These are phyloP conservation scores for Tringa solitaria DNA, from an alignment of 2,113 vertebrate genomes.

Conservation along the genomic window DNA sequence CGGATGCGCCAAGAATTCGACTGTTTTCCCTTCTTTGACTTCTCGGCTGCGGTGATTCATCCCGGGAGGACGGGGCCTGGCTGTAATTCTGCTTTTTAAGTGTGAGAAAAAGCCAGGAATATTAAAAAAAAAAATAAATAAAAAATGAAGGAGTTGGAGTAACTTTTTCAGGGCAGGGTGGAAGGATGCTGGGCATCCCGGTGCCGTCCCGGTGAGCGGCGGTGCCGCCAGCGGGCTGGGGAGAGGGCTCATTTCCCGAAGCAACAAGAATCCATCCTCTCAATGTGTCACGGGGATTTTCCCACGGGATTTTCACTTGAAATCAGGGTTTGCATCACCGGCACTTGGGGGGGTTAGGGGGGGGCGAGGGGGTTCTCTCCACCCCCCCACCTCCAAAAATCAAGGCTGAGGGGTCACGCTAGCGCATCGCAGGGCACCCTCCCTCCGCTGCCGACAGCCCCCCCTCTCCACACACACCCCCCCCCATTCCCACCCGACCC, in stretches of 20 bases:
- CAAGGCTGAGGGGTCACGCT: rapidly evolving
- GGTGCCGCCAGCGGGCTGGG: rapidly evolving
- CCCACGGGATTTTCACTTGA: neutral
- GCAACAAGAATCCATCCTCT: neutral
- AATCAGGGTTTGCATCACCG: rapidly evolving
- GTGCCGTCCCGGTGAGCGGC: neutral
- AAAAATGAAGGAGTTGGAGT: neutral
- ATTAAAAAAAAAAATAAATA: neutral
- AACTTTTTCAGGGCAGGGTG: neutral
- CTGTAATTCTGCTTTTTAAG: neutral
- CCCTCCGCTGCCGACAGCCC: neutral
- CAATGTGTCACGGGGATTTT: neutral
- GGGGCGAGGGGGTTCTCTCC: neutral
- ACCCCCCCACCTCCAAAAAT: neutral
- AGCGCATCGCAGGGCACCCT: neutral
- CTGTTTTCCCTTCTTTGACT: slow-evolving; percentile 12
- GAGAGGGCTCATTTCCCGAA: neutral
- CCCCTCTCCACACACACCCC: neutral
- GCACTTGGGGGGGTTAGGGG: no score
- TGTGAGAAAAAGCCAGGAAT: neutral
- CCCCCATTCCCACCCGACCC: rapidly evolving
- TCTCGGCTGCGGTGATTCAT: neutral
- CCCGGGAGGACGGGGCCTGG: neutral
- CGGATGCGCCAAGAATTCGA: neutral
- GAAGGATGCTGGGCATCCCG: neutral